Percentiles rank a stretch among this genome's conserved stretches.
Conservation (phyloP, 2,888 invertebrate genomes). For the Drosophila subquinaria region DNA sequence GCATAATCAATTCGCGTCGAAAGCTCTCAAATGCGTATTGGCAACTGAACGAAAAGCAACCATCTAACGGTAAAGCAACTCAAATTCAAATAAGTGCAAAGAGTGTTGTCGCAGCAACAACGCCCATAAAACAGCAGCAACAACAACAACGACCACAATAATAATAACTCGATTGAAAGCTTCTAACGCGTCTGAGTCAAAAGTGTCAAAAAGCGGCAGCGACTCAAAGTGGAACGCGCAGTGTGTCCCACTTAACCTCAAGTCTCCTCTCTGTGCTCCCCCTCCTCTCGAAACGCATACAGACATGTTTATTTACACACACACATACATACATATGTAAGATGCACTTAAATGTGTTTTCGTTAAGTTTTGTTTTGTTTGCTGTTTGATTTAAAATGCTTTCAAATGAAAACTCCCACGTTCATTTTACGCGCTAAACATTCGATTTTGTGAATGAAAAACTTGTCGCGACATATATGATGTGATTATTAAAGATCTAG, state of each 20-base stretch:
- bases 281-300: constrained; percentile 2
- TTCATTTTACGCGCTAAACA: constrained; percentile 36
- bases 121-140: constrained; percentile 42
- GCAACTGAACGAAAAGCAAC: constrained; percentile 19
- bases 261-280: neutral
- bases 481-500: constrained; percentile 32
- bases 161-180: constrained; percentile 35
- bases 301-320: neutral
- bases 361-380: constrained; percentile 32
- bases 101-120: constrained; percentile 34
- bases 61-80: constrained; percentile 55
- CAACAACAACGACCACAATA: constrained; percentile 6
- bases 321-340: neutral
- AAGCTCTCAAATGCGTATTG: constrained; percentile 36
- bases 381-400: constrained; percentile 48
- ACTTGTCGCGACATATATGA: constrained; percentile 63
- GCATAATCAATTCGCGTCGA: constrained; percentile 70
- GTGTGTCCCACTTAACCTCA: constrained; percentile 70
- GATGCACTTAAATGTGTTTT: constrained; percentile 14
- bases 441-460: constrained; percentile 71
- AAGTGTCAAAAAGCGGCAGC: constrained; percentile 56
- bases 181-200: constrained; percentile 40
- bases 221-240: constrained; percentile 65
- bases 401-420: constrained; percentile 63
- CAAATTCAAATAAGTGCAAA: constrained; percentile 33